Base-by-base conservation (phyloP, 2,888 invertebrate species). In the Lymantria dispar region DNA sequence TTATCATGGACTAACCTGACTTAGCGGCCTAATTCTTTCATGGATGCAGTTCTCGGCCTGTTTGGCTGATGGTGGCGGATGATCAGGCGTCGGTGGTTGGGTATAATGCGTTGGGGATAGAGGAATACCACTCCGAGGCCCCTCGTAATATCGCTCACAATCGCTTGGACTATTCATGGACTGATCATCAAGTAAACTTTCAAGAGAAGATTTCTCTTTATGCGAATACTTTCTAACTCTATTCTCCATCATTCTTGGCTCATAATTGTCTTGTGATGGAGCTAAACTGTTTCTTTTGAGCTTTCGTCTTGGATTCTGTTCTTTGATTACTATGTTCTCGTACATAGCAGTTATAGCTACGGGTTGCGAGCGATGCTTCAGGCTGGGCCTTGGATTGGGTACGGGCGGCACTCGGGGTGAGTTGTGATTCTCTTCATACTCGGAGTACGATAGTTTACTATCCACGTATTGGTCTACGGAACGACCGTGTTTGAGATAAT, bases 31-130 rank as follows among this genome's bases (percentile, higher is more conserved):
- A 74, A 98, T 98, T 85, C 96, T 94, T 78, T 97, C 96, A 77
- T 97, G 96, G 71, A 98, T 98, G 72, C 96, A 95, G 83, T 94
- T 94, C 85, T 97, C 96, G 0, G 98, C 98, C 68, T 97, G 97
- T 71, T 94, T 93, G 3, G 98, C 97, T 9, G 97, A 95, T 0
- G 98, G 98, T 1, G 98, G 98, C 3, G 98, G 98, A 87, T 98
- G 98, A 68, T 98, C 98, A 0, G 98, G 98, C 10, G 98, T 98
- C 9, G 98, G 97, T 10, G 98, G 98, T 84, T 98, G 98, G 47
- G 94, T 94, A 73, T 98, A 98, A 78, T 97, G 96, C 44, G 97
- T 96, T 14, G 98, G 98, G 65, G 97, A 97, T 68, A 96, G 89
- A 0, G 98, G 98, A 68, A 93, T 79, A 64, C 92, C 82, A 22